Evolutionary conservation across 2,888 invertebrate species (phyloP).

Genomic region (Nowickia ferox): DNA sequence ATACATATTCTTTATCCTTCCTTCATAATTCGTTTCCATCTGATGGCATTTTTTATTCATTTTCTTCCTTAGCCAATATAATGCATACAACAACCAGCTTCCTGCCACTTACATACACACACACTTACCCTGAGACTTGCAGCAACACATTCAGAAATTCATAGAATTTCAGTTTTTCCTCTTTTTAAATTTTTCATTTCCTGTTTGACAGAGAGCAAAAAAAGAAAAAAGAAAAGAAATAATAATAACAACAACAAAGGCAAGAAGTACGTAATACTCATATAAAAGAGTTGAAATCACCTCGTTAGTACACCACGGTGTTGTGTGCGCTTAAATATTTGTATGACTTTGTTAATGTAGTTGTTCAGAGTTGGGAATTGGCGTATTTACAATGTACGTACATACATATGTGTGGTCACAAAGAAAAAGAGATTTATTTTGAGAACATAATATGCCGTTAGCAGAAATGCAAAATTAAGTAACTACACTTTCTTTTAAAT

Average conservation of each 20-base stretch:
- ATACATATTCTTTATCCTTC: neutral
- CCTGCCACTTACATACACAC: constrained; percentile 44
- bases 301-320: constrained; percentile 13
- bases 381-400: no score
- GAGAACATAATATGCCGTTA: no score
- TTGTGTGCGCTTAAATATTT: constrained; percentile 26
- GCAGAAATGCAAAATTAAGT: no score
- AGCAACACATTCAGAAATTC: neutral
- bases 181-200: constrained; percentile 37
- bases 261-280: constrained; percentile 1
- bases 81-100: constrained; percentile 16
- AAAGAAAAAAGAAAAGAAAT: no score
- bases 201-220: neutral
- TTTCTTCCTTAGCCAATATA: constrained; percentile 19
- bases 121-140: constrained; percentile 13
- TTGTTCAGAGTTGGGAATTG: constrained; percentile 12
- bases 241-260: neutral
- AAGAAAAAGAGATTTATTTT: no score
- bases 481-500: no score
- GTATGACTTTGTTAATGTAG: neutral
- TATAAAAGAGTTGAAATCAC: neutral
- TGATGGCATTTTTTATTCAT: constrained; percentile 21
- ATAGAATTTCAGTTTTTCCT: neutral
- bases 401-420: no score
- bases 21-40: constrained; percentile 14